Evolutionary conservation across 2,888 invertebrate species (phyloP).

Genomic region (Mesorhabditis belari): DNA sequence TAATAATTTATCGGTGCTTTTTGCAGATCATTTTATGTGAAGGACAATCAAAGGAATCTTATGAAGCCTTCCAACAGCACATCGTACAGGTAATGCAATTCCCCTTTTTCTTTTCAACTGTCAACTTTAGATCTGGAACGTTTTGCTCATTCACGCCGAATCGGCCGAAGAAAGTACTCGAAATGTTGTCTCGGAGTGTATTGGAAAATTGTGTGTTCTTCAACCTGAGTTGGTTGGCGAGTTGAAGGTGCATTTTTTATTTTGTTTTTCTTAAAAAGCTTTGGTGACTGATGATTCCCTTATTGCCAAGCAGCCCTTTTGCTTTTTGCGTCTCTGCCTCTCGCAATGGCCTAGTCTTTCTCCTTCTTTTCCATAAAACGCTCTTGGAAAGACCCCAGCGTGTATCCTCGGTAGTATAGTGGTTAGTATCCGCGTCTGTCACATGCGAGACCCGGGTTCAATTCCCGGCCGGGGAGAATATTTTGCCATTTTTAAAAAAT

Average conservation of each 20-base stretch:
- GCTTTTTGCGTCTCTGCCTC: no score
- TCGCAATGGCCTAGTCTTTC: no score
- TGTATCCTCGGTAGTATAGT: slow-evolving; percentile 43
- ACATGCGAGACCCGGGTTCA: slow-evolving; percentile 45
- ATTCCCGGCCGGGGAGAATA: slow-evolving; percentile 43
- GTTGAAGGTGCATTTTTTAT: slow-evolving; percentile 63
- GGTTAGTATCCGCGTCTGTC: slow-evolving; percentile 41
- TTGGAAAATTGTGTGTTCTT: slow-evolving; percentile 81
- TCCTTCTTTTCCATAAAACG: no score
- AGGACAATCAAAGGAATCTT: neutral
- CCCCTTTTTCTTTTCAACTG: no score
- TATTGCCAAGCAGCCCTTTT: no score
- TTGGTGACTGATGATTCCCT: neutral
- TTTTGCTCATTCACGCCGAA: slow-evolving; percentile 87
- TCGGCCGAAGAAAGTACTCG: slow-evolving; percentile 90
- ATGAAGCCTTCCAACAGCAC: neutral
- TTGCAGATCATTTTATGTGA: neutral
- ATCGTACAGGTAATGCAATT: neutral
- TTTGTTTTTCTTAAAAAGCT: neutral
- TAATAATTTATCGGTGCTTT: neutral
- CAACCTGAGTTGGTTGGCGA: slow-evolving; percentile 84
- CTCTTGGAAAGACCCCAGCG: no score
- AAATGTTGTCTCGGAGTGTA: slow-evolving; percentile 96
- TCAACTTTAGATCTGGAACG: slow-evolving; percentile 54
- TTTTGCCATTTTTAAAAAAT: no score